Base-by-base conservation (phyloP, 1,140 invertebrate species). In the Drosophila lacteicornis region DNA sequence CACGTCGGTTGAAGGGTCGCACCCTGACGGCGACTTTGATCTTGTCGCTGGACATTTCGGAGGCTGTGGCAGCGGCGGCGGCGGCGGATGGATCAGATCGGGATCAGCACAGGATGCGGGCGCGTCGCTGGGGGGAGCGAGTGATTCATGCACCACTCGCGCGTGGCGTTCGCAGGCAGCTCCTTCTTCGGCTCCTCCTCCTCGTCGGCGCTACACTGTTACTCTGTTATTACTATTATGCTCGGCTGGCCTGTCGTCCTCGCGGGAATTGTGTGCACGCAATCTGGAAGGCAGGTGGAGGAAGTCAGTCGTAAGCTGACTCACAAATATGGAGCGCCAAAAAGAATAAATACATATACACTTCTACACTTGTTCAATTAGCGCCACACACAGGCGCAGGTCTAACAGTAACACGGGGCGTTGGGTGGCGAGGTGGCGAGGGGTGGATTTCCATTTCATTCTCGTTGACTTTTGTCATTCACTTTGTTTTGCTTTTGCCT, bases 21-120 rank as follows among this genome's bases (percentile, higher is more conserved):
- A 99, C 97, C 93, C 98, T 95, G 82, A 99, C 97, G 85, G 98
- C 98, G 80, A 99, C 98, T 95, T 98, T 98, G 92, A 99, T 98
- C 95, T 99, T 99, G 95, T 93, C 92, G 66, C 91, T 92, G 77
- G 92, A 91, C 92, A 93, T 93, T 60, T 67, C 66, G 81, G 40
- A 71, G 85, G 73, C 47, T 60, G 62, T 67, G 19, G 45, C 59
- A 60, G 43, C 62, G 53, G 63, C 61, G 4, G 25, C 8, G 77
- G 46, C 47, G 42, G 49, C 51, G 27, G 58, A 70, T 57, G 58
- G 42, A 70, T 62, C 33, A 9, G 50, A 42, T n/a, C 55, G 58
- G 47, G 53, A 56, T 56, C 53, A 40, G 53, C 36, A 25, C 36
- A 40, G 46, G 66, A 65, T 76, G 68, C 49, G 70, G 61, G 56